Percentiles rank a stretch among this genome's conserved stretches.
These are phyloP conservation scores for Brachyrhaphis roseni DNA, from an alignment of 2,797 vertebrate genomes.

Conservation along the genomic window DNA sequence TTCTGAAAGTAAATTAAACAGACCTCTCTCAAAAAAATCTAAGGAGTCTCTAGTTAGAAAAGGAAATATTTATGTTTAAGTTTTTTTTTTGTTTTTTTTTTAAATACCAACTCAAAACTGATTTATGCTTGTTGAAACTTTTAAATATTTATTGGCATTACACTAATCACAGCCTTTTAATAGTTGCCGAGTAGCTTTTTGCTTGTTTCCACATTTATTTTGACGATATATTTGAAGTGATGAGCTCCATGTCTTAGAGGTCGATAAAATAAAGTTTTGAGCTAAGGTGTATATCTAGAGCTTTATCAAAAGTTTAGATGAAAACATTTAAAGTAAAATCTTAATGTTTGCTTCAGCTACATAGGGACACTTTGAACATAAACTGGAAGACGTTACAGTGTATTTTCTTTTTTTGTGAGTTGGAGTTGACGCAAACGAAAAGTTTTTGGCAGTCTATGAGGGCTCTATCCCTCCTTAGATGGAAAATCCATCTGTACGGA, in stretches of 20 bases:
- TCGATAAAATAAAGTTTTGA: not conserved
- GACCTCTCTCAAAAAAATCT: not conserved
- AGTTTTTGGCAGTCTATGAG: slow-evolving; percentile 20
- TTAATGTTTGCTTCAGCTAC: not conserved
- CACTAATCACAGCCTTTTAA: not conserved
- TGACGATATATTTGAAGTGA: not conserved
- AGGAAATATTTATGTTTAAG: not conserved
- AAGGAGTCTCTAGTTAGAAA: not conserved
- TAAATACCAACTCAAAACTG: not conserved
- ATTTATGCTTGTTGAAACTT: not conserved
- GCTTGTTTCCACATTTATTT: not conserved
- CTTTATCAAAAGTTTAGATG: not conserved
- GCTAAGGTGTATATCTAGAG: not conserved
- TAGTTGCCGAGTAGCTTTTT: not conserved
- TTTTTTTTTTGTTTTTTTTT: not conserved
- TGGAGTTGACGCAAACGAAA: slow-evolving; percentile 36
- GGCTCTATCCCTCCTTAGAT: slow-evolving; percentile 22
- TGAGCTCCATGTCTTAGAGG: not conserved
- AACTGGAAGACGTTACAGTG: not conserved
- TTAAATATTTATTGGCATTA: not conserved
- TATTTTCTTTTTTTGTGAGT: slow-evolving; percentile 1
- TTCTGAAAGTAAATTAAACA: not conserved
- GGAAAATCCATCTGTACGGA: slow-evolving; percentile 46
- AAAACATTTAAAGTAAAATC: not conserved
- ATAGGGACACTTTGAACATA: not conserved